A percentile compares a stretch with the other conserved stretches of the same genome.
phyloP scores from a whole-genome alignment of 2,888 invertebrate genomes.

The Biston betularia region DNA sequence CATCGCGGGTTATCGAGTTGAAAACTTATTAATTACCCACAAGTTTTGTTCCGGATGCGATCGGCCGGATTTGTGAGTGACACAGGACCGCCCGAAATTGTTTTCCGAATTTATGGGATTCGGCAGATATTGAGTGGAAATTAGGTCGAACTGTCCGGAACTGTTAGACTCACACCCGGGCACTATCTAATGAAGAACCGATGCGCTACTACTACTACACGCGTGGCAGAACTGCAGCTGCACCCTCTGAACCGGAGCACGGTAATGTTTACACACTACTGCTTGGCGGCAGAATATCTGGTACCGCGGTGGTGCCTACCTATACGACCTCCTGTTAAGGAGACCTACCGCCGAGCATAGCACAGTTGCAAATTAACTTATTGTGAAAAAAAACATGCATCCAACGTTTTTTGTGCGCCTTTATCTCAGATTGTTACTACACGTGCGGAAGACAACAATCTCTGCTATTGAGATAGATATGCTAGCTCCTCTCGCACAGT shows the following conservation, averaged over 20 bases:
- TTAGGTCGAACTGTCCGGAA: slow-evolving; percentile 18
- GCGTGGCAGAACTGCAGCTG: too few species aligned
- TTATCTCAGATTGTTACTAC: too few species aligned
- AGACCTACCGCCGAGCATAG: too few species aligned
- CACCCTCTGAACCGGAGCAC: too few species aligned
- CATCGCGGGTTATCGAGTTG: slow-evolving; percentile 73
- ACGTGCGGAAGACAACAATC: too few species aligned
- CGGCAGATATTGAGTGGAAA: slow-evolving; percentile 22
- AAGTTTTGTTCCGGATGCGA: slow-evolving; percentile 34
- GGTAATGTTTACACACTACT: too few species aligned
- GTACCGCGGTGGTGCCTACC: too few species aligned
- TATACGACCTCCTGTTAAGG: too few species aligned
- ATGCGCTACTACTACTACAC: neutral
- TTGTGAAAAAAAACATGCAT: too few species aligned
- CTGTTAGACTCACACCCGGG: neutral
- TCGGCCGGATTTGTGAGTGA: slow-evolving; percentile 27
- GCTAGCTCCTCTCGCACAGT: neutral
- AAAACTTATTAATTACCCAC: slow-evolving; percentile 66
- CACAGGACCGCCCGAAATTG: slow-evolving; percentile 24
- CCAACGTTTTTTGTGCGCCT: too few species aligned
- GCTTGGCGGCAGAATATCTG: too few species aligned
- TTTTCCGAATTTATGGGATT: slow-evolving; percentile 23
- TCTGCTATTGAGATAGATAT: neutral
- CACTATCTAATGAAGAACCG: slow-evolving; percentile 6
- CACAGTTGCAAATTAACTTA: too few species aligned